These are phyloP conservation scores for Danio choprae DNA, from an alignment of 2,797 vertebrate genomes.

Conservation along the genomic window DNA sequence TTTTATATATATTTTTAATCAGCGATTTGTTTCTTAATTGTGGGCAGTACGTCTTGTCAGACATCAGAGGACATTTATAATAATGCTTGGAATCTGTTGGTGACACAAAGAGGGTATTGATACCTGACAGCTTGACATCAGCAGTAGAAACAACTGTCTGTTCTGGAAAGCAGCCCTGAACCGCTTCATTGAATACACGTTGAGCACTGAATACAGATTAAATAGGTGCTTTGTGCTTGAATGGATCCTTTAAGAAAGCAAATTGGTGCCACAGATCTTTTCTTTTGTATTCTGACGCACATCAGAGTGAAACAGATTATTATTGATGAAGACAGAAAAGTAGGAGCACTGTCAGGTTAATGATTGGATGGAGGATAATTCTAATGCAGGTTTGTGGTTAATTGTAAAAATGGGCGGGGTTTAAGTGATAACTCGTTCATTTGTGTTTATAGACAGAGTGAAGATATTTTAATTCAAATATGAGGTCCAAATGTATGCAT, in stretches of 20 bases:
- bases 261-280: not conserved
- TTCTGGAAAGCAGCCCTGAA: not conserved
- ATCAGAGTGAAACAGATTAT: not conserved
- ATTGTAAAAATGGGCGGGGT: not conserved
- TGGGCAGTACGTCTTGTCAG: not conserved
- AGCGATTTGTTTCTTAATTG: not conserved
- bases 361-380: not conserved
- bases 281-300: not conserved
- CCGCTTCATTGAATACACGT: not conserved
- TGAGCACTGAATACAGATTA: not conserved
- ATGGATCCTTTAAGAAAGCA: not conserved
- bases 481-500: no score
- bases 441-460: not conserved
- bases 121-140: conserved; percentile 15
- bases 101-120: not conserved
- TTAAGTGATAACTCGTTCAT: not conserved
- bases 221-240: not conserved
- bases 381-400: not conserved
- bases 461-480: not conserved
- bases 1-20: conserved; percentile 7
- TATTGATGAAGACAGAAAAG: not conserved
- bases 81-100: not conserved
- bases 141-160: conserved; percentile 17
- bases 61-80: not conserved
- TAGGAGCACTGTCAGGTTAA: not conserved